phyloP scores from a whole-genome alignment of 1,140 invertebrate genomes.

The Drosophila bocki region DNA sequence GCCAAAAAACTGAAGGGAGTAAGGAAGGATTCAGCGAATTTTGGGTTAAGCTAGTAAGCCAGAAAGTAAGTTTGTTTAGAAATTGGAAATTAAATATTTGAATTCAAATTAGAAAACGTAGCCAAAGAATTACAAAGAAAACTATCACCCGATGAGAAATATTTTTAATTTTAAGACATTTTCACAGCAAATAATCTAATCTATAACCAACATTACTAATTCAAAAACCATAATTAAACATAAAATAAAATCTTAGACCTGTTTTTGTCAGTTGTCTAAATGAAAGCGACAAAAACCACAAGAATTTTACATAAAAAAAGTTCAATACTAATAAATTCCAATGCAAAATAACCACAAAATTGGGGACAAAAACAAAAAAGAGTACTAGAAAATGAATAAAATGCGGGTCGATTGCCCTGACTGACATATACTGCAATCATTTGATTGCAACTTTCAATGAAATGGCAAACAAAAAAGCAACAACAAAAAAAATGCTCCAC shows the following conservation, averaged over 20 bases:
- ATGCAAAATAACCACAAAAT: slow-evolving; percentile 25
- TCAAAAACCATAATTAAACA: background rate
- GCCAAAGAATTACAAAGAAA: background rate
- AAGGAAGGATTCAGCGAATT: background rate
- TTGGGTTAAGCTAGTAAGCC: slow-evolving; percentile 16
- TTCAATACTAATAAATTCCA: slow-evolving; percentile 6
- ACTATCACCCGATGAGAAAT: background rate
- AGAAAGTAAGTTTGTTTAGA: slow-evolving; percentile 11
- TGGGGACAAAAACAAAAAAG: background rate
- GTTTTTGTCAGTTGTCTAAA: slow-evolving; percentile 21
- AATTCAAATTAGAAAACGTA: too few species aligned
- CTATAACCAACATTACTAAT: too few species aligned
- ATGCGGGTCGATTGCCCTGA: slow-evolving; percentile 33
- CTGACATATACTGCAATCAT: slow-evolving; percentile 42
- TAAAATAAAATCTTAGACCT: slow-evolving; percentile 2
- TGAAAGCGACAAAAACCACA: background rate
- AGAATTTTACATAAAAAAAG: background rate
- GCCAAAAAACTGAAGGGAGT: slow-evolving; percentile 7
- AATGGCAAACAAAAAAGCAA: slow-evolving; percentile 26
- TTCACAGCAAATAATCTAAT: background rate
- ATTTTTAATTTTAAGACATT: background rate
- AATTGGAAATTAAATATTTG: too few species aligned
- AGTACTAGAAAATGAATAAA: slow-evolving; percentile 23
- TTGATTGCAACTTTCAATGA: slow-evolving; percentile 40
- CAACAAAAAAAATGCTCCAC: slow-evolving; percentile 13